Conservation (phyloP, 2,113 vertebrate species). For the Sphaerodactylus townsendi region DNA sequence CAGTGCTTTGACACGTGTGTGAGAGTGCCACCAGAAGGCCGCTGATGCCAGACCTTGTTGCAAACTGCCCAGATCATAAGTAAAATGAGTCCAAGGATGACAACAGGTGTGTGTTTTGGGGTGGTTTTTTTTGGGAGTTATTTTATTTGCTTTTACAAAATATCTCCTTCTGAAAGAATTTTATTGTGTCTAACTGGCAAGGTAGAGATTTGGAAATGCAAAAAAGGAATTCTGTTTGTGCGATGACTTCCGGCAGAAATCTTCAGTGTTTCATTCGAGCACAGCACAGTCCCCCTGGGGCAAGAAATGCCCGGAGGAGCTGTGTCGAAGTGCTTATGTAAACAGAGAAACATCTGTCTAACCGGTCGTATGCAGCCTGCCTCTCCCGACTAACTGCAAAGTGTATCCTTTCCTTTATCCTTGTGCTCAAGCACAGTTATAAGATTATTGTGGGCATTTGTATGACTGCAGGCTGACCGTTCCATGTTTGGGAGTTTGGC, state of each 20-base stretch:
- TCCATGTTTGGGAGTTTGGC: no score
- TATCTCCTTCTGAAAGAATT: constrained; percentile 59
- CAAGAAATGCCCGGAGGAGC: constrained; percentile 19
- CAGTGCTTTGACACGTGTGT: constrained; percentile 46
- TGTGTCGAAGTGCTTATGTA: neutral
- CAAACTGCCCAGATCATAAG: constrained; percentile 57
- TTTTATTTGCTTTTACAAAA: constrained; percentile 36
- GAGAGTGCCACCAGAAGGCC: constrained; percentile 46
- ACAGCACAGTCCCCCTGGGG: neutral
- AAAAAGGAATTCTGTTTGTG: constrained; percentile 38
- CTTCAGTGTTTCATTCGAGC: neutral
- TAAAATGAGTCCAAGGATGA: constrained; percentile 54
- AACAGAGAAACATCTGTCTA: constrained; percentile 31
- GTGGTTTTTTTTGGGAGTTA: no score
- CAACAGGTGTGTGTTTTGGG: constrained; percentile 27
- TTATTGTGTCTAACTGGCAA: constrained; percentile 55
- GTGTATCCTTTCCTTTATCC: neutral
- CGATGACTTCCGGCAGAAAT: constrained; percentile 14
- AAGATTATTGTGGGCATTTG: neutral
- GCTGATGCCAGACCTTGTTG: constrained; percentile 50
- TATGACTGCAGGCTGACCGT: neutral
- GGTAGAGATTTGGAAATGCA: constrained; percentile 24
- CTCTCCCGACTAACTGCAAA: neutral
- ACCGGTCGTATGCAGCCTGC: rapidly evolving
- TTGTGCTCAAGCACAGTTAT: neutral